Conservation (phyloP, 2,113 vertebrate species). For the Chitala chitala region DNA sequence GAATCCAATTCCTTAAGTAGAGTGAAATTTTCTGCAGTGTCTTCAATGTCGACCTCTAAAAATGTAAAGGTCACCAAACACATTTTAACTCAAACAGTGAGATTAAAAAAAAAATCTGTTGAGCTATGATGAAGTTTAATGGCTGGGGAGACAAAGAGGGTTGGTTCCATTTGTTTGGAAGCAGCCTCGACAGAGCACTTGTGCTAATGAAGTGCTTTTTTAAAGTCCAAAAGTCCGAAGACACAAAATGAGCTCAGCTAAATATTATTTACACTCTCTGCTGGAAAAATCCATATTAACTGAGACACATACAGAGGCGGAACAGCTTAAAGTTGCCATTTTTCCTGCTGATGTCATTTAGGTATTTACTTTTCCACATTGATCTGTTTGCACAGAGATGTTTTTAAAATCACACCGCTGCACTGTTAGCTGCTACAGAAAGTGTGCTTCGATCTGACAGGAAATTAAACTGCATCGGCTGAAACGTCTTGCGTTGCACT, state of each 20-base stretch:
- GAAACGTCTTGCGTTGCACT: constrained; percentile 48
- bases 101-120: constrained; percentile 26
- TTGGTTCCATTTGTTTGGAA: background rate
- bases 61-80: constrained; percentile 55
- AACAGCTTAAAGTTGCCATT: constrained; percentile 36
- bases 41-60: constrained; percentile 25
- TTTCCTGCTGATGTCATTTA: constrained; percentile 43
- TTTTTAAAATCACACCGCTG: constrained; percentile 39
- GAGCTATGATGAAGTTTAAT: background rate
- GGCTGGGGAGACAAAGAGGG: background rate
- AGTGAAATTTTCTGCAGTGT: no score
- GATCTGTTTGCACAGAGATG: constrained; percentile 33
- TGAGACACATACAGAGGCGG: constrained; percentile 23
- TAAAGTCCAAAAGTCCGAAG: background rate
- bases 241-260: background rate
- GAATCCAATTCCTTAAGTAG: constrained; percentile 23
- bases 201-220: background rate
- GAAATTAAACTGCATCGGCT: constrained; percentile 49
- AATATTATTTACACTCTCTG: background rate
- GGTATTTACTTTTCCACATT: constrained; percentile 40
- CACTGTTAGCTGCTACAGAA: constrained; percentile 50
- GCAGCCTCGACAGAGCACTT: background rate
- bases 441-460: constrained; percentile 56
- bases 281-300: background rate
- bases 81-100: constrained; percentile 35